Evolutionary conservation across 2,113 vertebrate genomes (phyloP).

Genomic region (Bungarus multicinctus): DNA sequence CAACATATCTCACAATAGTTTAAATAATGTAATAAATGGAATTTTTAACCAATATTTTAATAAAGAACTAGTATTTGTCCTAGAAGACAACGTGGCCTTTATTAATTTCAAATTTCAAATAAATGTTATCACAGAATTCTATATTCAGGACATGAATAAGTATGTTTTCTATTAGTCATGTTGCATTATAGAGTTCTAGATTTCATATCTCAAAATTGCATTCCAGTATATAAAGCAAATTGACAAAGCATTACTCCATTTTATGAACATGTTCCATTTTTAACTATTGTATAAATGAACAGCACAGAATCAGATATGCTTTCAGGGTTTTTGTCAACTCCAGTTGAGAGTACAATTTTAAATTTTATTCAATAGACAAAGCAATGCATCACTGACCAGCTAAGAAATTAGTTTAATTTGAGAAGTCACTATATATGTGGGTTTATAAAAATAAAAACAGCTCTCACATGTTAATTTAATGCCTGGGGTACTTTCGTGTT

Average conservation of each 20-base stretch:
- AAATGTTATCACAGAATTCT: not conserved
- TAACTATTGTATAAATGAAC: not conserved
- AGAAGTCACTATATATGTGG: slow-evolving; percentile 72
- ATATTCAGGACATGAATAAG: slow-evolving; percentile 9
- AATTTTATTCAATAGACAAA: slow-evolving; percentile 57
- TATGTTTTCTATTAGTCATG: not conserved
- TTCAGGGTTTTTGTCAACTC: slow-evolving; percentile 15
- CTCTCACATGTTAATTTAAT: slow-evolving; percentile 62
- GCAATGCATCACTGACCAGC: slow-evolving; percentile 48
- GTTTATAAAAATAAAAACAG: slow-evolving; percentile 64
- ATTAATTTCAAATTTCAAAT: not conserved
- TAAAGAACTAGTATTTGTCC: slow-evolving; percentile 2
- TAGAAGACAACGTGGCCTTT: slow-evolving; percentile 27
- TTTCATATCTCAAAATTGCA: not conserved
- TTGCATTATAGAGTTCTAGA: not conserved
- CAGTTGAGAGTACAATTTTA: slow-evolving; percentile 19
- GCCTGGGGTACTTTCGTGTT: slow-evolving; percentile 71
- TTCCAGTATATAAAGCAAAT: not conserved
- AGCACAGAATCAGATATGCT: not conserved
- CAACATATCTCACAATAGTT: not conserved
- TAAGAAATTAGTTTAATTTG: slow-evolving; percentile 52
- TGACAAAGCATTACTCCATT: not conserved
- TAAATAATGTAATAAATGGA: not conserved
- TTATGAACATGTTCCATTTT: not conserved
- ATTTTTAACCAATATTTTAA: slow-evolving; percentile 3